Percentiles rank a stretch among this genome's conserved stretches.
Conservation (phyloP, 2,797 vertebrate genomes). For the Clarias platycephalus region DNA sequence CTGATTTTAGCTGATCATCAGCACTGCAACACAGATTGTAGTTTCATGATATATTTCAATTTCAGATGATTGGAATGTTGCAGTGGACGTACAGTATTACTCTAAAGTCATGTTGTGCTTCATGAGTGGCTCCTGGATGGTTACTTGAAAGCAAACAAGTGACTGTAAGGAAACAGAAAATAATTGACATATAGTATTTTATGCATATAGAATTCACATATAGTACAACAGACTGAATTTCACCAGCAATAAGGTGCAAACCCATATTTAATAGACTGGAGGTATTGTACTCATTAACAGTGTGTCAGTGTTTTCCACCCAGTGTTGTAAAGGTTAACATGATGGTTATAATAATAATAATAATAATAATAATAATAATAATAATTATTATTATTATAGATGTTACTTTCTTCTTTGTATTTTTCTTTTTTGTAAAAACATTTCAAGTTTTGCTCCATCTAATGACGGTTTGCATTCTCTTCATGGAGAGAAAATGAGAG, state of each 20-base stretch:
- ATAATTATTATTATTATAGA: background rate
- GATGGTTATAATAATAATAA: background rate
- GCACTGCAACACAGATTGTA: background rate
- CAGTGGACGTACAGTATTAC: background rate
- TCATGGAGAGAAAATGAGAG: slow-evolving; percentile 4
- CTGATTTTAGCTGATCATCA: background rate
- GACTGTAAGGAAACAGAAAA: background rate
- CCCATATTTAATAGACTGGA: slow-evolving; percentile 32
- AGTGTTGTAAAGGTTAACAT: slow-evolving; percentile 12
- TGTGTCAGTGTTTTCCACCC: slow-evolving; percentile 35
- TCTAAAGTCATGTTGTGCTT: slow-evolving; percentile 15
- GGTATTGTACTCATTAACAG: slow-evolving; percentile 17
- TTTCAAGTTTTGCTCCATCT: slow-evolving; percentile 47
- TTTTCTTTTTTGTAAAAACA: slow-evolving; percentile 32
- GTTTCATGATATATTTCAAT: background rate
- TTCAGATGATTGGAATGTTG: slow-evolving; percentile 17
- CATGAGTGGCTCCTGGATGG: background rate
- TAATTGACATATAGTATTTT: slow-evolving; percentile 20
- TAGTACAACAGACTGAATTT: slow-evolving; percentile 35
- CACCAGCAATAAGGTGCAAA: slow-evolving; percentile 59
- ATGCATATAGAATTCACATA: slow-evolving; percentile 10
- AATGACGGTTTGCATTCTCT: slow-evolving; percentile 27
- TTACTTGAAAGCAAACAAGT: background rate
- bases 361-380: too few species aligned
- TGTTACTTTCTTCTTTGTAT: background rate